Evolutionary conservation across 2,797 vertebrate genomes (phyloP).

Genomic region (Eupleurogrammus muticus): DNA sequence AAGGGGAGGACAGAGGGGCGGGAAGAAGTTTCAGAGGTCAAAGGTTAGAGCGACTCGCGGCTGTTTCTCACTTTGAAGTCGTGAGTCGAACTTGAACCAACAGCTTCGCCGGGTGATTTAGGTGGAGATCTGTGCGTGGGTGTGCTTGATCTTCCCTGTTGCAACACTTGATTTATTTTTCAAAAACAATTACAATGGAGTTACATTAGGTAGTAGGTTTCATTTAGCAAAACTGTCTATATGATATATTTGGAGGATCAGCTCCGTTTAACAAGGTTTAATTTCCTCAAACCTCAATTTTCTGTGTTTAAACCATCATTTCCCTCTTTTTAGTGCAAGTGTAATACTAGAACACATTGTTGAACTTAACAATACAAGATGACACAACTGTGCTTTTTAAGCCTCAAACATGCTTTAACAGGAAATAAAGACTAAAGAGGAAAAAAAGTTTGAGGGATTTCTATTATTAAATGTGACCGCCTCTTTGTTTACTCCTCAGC

Average conservation of each 20-base stretch:
- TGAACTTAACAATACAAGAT: neutral
- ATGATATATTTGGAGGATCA: neutral
- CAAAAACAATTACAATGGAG: neutral
- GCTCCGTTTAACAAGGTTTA: neutral
- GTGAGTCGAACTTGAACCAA: constrained; percentile 13
- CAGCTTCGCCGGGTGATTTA: constrained; percentile 11
- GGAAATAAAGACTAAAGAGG: neutral
- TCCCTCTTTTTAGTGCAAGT: neutral
- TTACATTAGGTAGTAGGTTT: constrained; percentile 10
- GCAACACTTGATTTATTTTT: too few relatives aligned
- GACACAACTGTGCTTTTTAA: too few relatives aligned
- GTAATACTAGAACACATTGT: neutral
- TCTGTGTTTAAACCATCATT: constrained; percentile 2
- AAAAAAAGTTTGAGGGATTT: neutral
- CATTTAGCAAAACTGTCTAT: neutral
- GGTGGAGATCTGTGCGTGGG: constrained; percentile 13
- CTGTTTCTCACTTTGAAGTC: constrained; percentile 2
- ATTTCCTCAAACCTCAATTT: too few relatives aligned
- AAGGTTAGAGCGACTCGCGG: constrained; percentile 29
- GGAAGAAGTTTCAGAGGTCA: constrained; percentile 20
- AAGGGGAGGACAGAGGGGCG: neutral
- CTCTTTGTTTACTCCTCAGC: constrained; percentile 36
- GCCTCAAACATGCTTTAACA: too few relatives aligned
- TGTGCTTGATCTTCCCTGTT: too few relatives aligned
- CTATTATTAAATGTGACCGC: neutral